Base-by-base conservation (phyloP, 2,888 invertebrate genomes). In the Teinopalpus imperialis region DNA sequence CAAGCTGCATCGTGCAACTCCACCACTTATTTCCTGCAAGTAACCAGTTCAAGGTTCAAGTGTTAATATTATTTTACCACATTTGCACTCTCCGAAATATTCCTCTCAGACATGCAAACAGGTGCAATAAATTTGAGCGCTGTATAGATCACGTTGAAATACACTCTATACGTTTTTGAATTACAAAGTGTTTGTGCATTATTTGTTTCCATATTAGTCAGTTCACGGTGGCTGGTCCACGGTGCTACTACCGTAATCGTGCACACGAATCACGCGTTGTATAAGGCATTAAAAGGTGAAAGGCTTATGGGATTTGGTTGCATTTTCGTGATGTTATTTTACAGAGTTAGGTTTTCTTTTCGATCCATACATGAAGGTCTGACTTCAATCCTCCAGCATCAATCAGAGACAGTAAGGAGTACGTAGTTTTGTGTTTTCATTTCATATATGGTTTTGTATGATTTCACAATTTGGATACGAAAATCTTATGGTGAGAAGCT, bases 81-180 rank as follows among this genome's bases (percentile, higher is more conserved):
- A 13, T 24, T 14, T 16, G 18, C 27, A 36, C 36, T 13, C 23
- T n/a, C 14, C 9, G 31, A 18, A 10, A 29, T 9, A 9, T 14
- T 21, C 29, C 13, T 45, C 49, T 54, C 54, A 57, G 56, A 57
- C 57, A 56, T 57, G 54, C 51, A 56, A 57, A 57, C 51, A 51
- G 49, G 49, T 30, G 46, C 45, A 45, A 54, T 56, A 54, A 56
- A 57, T 56, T 41, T 48, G 43, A 51, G n/a, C 16, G 10, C 18
- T 6, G 26, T 35, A 36, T 41, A 49, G 47, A 50, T 48, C 48
- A 47, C 44, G 36, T 37, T 42, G 43, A 45, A 43, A 8, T 32
- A 32, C 30, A 35, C 42, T 37, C 9, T 43, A 46, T 44, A 48
- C 23, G 34, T 44, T 51, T 44, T 47, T 39, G 27, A 40, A 46